A percentile compares a stretch with the other conserved stretches of the same genome.
Conservation (phyloP, 1,140 invertebrate genomes). For the Lepidurus arcticus region DNA sequence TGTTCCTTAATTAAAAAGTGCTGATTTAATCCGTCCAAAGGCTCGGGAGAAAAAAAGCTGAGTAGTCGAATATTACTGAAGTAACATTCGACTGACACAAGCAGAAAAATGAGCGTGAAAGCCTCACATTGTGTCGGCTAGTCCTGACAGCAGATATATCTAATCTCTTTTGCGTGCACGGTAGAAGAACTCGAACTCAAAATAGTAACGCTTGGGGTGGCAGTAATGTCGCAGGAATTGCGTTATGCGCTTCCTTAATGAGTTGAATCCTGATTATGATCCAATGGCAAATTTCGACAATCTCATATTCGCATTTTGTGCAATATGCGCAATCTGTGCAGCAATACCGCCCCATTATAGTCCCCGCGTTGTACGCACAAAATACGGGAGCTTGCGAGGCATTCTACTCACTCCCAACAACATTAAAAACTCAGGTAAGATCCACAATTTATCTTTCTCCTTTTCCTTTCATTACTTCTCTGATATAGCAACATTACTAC, state of each 20-base stretch:
- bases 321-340: neutral
- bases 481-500: no score
- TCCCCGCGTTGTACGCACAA: neutral
- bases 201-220: no score
- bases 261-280: neutral
- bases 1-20: constrained; percentile 5
- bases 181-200: no score
- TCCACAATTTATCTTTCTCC: neutral
- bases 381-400: neutral
- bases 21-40: neutral
- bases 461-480: neutral
- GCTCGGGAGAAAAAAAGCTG: neutral
- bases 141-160: neutral
- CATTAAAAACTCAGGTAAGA: neutral
- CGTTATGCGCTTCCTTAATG: no score
- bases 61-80: neutral
- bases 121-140: neutral
- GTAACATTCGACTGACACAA: neutral
- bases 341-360: neutral
- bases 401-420: neutral
- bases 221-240: no score
- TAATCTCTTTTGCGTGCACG: no score
- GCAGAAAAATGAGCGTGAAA: neutral
- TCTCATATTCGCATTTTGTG: neutral
- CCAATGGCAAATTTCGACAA: neutral